Evolutionary conservation across 2,797 vertebrate genomes (phyloP), one percentile per base, ranked within the genome.

Genomic region (Hyperoplus lanceolatus): DNA sequence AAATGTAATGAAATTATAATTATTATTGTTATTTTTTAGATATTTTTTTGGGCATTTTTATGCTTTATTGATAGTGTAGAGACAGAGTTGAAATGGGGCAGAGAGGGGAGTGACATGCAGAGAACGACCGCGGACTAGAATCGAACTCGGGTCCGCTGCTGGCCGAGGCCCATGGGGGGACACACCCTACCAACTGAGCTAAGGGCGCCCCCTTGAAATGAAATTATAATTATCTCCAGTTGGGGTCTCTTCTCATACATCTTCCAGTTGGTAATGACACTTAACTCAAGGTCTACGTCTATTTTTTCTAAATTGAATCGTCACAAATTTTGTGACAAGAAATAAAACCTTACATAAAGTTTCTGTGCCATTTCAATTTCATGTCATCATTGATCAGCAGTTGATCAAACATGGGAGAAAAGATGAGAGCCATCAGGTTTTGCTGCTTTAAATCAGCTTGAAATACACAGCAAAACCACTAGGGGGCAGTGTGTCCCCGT

Each of bases 401-500:
- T 12, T 50, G 7, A 49, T 55, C 42, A 49, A 46, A 13, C 8
- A 7, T 38, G 8, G 50, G 16, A 46, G n/a, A n/a, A 53, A 61
- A 49, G 58, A 46, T 9, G 48, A 48, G 14, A 67, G 53, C 13
- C 18, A 29, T 6, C 11, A 51, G 8, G 15, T 46, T 7, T 14
- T 56, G 15, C 46, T 15, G 64, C 29, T 18, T n/a, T 46, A 36
- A 4, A 53, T 50, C 11, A 54, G 39, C 9, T 21, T 1, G 49
- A 8, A 15, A 29, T 53, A 43, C 11, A 42, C 13, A 62, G 10
- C 13, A 49, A 13, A 61, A 59, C 87, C 88, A 87, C 75, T 53
- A 82, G 87, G 64, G 74, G 86, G 82, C 77, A 21, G 62, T 74
- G 12, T 78, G 4, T 45, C 59, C 60, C 50, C 42, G 36, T 8